A percentile compares a stretch with the other conserved stretches of the same genome.
Conservation (phyloP, 2,113 vertebrate species). For the Euleptes europaea region DNA sequence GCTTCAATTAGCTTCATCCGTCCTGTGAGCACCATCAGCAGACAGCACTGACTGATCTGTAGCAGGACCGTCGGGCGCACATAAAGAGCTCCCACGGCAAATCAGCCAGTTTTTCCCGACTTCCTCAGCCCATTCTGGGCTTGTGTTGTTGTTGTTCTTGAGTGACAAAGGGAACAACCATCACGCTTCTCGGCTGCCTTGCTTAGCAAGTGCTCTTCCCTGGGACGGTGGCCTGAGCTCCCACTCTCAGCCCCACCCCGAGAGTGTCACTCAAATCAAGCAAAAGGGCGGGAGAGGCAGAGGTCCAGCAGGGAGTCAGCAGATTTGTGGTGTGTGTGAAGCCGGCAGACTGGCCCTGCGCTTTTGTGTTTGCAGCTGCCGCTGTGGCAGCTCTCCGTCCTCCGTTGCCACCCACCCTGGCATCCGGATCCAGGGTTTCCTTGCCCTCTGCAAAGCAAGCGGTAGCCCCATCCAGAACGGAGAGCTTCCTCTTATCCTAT, state of each 20-base stretch:
- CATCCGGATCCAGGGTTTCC: neutral
- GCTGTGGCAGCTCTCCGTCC: neutral
- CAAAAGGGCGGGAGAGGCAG: constrained; percentile 36
- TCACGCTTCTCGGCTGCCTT: neutral
- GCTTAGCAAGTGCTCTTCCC: neutral
- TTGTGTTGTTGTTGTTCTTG: no score
- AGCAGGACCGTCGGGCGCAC: constrained; percentile 42
- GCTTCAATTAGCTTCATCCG: constrained; percentile 47
- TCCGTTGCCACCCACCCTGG: neutral
- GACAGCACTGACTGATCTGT: constrained; percentile 30
- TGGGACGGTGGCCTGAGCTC: neutral
- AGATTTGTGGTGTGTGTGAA: neutral
- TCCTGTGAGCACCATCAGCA: constrained; percentile 47
- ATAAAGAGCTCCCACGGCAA: neutral
- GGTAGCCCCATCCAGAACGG: no score
- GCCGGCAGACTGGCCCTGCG: constrained; percentile 16
- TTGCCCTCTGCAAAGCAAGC: neutral
- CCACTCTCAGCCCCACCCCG: constrained; percentile 53
- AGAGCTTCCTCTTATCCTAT: neutral
- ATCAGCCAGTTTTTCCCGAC: no score
- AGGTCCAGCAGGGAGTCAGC: constrained; percentile 24
- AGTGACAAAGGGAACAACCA: neutral
- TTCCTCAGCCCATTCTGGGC: neutral
- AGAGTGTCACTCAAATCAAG: constrained; percentile 24
- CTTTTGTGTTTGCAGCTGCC: constrained; percentile 21